Conservation (phyloP, 1,140 invertebrate species). For the Brachionus rotundiformis region DNA sequence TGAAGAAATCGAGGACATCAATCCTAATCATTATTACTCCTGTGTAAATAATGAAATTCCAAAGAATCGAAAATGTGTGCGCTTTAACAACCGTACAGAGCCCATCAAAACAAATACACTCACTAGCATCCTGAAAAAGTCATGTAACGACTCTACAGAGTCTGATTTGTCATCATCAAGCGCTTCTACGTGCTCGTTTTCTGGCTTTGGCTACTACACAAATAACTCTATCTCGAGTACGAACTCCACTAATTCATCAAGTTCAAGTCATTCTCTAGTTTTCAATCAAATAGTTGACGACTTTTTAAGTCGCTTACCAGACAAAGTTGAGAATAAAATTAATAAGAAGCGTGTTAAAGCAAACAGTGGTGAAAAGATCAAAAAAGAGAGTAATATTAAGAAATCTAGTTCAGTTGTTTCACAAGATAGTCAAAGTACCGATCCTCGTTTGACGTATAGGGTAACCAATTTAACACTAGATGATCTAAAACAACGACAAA, state of each 20-base stretch:
- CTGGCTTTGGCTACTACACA: neutral
- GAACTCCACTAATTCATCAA: neutral
- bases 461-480: constrained; percentile 37
- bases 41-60: neutral
- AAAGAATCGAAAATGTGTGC: constrained; percentile 3
- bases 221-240: constrained; percentile 28
- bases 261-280: neutral
- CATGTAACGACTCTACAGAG: neutral
- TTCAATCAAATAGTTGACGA: constrained; percentile 43
- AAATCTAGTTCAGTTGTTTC: neutral
- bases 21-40: constrained; percentile 1
- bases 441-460: neutral
- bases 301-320: neutral
- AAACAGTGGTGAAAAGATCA: neutral
- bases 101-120: neutral
- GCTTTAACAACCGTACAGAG: neutral
- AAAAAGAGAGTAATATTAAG: neutral
- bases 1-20: constrained; percentile 29
- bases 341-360: neutral
- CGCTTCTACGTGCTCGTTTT: neutral
- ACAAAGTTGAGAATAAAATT: neutral
- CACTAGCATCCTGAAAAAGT: neutral
- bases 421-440: neutral
- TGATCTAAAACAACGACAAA: constrained; percentile 21
- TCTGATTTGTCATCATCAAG: neutral